Evolutionary conservation across 2,113 vertebrate genomes (phyloP), one percentile per base, ranked within the genome.

Genomic region (Esox niger): DNA sequence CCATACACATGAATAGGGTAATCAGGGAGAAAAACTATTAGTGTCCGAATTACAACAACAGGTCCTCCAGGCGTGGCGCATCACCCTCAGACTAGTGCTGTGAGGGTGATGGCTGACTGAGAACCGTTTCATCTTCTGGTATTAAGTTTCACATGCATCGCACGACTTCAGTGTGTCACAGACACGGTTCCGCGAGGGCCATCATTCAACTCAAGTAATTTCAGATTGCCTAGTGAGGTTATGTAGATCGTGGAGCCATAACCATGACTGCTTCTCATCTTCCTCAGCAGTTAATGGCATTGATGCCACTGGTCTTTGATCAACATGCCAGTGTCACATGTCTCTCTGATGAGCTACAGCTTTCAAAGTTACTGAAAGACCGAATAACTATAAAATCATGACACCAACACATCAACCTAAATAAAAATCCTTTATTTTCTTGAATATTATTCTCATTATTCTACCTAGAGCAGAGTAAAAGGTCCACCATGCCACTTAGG

Each of bases 381-480:
- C 17, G 35, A 43, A 43, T 15, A 43, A 43, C 35, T 6, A 5
- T 2, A 62, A 11, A 29, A 61, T 61, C 30, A 61, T 33, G 6
- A 23, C 30, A 35, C 31, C 13, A 35, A 71, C 64, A 71, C 17
- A 30, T 77, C 84, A 80, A 86, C 83, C 86, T 91, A 91, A 91
- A 92, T 92, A 92, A 92, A 92, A 92, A 89, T 91, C 84, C 86
- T 92, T 91, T 92, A 92, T 91, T 91, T 75, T 89, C 83, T 87
- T 89, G 88, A 89, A 88, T 89, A 88, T 83, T 84, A 86, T 79
- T 78, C 85, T 82, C 82, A 72, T 69, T 21, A 77, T 89, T 89
- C 84, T 87, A 91, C 73, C 88, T 90, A 89, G 83, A 81, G 79
- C 79, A 81, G 70, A 81, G 74, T n/a, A 88, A 80, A 86, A 79